Conservation (phyloP, 2,888 invertebrate species). For the Ophion ellenae region DNA sequence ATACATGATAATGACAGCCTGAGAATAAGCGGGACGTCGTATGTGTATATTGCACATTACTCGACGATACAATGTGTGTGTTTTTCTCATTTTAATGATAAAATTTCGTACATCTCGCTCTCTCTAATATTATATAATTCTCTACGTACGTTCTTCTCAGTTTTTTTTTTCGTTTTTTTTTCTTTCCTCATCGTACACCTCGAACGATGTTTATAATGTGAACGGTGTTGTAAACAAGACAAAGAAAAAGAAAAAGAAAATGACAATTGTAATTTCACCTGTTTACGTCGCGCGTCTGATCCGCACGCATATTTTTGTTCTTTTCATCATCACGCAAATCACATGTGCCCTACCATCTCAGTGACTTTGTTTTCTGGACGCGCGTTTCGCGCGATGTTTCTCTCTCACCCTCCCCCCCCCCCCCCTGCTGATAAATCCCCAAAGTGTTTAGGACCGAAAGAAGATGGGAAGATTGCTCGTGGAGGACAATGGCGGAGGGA, state of each 20-base stretch:
- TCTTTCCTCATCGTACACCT: slow-evolving; percentile 56
- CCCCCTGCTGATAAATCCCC: background rate
- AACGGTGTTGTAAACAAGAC: slow-evolving; percentile 71
- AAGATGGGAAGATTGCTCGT: background rate
- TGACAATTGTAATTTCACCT: slow-evolving; percentile 57
- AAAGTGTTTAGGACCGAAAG: slow-evolving; percentile 13
- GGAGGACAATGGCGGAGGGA: slow-evolving; percentile 36
- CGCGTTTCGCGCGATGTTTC: background rate
- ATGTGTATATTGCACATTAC: slow-evolving; percentile 64
- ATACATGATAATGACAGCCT: slow-evolving; percentile 33
- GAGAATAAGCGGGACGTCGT: slow-evolving; percentile 39
- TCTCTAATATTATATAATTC: slow-evolving; percentile 60
- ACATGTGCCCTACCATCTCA: no score
- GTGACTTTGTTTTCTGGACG: background rate
- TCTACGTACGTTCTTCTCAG: slow-evolving; percentile 63
- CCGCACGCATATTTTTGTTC: slow-evolving; percentile 35
- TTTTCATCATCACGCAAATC: slow-evolving; percentile 45
- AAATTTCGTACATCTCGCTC: slow-evolving; percentile 57
- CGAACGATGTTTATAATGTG: slow-evolving; percentile 59
- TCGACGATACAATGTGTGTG: slow-evolving; percentile 68
- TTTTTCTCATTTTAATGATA: slow-evolving; percentile 63
- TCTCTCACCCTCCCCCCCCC: no score
- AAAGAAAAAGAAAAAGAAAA: slow-evolving; percentile 13
- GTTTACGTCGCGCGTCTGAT: slow-evolving; percentile 20
- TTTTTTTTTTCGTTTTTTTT: slow-evolving; percentile 36